Conservation (phyloP, 2,888 invertebrate species). For the Cheilosia grossa region DNA sequence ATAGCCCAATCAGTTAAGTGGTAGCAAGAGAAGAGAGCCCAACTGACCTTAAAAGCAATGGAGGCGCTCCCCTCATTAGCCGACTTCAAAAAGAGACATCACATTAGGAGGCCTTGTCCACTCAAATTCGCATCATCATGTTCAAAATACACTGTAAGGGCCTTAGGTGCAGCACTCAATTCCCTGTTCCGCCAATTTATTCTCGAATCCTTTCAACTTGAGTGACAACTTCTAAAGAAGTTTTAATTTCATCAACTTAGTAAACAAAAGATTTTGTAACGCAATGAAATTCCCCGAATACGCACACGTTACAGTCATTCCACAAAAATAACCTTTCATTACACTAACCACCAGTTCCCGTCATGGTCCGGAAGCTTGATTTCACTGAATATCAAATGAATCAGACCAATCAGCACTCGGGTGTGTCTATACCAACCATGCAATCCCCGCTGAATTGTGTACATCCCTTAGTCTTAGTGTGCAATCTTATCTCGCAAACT, state of each 20-base stretch:
- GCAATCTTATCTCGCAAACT: conserved; percentile 22
- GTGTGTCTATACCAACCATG: not conserved
- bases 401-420: conserved; percentile 40
- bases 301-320: conserved; percentile 20
- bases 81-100: too few species aligned
- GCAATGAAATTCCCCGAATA: not conserved
- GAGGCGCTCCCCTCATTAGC: too few species aligned
- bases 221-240: too few species aligned
- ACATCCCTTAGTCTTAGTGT: conserved; percentile 1
- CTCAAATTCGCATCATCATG: too few species aligned
- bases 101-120: too few species aligned
- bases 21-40: too few species aligned
- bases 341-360: conserved; percentile 17
- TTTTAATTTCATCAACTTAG: not conserved
- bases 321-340: not conserved
- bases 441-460: not conserved
- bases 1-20: too few species aligned
- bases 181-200: too few species aligned
- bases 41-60: too few species aligned
- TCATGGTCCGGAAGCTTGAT: conserved; percentile 28
- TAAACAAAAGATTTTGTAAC: conserved; percentile 1
- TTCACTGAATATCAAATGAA: conserved; percentile 59
- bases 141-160: too few species aligned
- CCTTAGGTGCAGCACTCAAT: too few species aligned
- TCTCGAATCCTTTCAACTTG: too few species aligned